Conservation (phyloP, 1,140 invertebrate genomes). For the Drosophila setifemur region DNA sequence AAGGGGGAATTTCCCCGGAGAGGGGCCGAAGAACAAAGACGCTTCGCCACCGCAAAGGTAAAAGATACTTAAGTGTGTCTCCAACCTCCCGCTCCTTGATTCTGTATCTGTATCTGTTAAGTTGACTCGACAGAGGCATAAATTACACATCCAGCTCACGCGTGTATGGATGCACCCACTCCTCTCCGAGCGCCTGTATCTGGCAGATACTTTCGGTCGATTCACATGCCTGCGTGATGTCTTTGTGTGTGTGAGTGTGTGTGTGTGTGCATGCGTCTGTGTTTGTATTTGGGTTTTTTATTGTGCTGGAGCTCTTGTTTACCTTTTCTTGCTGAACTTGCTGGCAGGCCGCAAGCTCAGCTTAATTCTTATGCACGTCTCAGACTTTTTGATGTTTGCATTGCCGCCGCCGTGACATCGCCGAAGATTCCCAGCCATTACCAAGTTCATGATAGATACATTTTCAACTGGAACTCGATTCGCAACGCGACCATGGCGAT, state of each 20-base stretch:
- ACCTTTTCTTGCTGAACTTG: constrained; percentile 53
- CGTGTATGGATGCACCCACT: constrained; percentile 64
- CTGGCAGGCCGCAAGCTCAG: constrained; percentile 42
- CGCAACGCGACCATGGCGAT: constrained; percentile 17
- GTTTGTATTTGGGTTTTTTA: constrained; percentile 31
- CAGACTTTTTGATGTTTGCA: constrained; percentile 35
- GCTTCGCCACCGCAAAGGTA: constrained; percentile 39
- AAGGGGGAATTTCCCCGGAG: not conserved
- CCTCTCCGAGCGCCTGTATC: constrained; percentile 35
- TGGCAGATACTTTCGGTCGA: constrained; percentile 41
- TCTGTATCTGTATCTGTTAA: constrained; percentile 35
- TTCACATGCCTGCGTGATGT: not conserved
- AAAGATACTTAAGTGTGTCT: constrained; percentile 32
- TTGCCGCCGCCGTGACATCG: constrained; percentile 25
- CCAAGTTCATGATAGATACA: constrained; percentile 48
- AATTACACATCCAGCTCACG: constrained; percentile 63
- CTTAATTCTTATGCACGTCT: constrained; percentile 65
- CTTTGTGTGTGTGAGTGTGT: constrained; percentile 10
- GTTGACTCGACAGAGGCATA: constrained; percentile 42
- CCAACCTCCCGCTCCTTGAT: not conserved
- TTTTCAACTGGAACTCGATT: constrained; percentile 23
- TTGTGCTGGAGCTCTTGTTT: constrained; percentile 46
- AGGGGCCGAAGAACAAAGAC: constrained; percentile 44
- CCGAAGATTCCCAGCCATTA: constrained; percentile 36
- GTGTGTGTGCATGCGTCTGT: no score